Evolutionary conservation across 2,888 invertebrate genomes (phyloP), one percentile per base, ranked within the genome.

Genomic region (Corbicula japonica): DNA sequence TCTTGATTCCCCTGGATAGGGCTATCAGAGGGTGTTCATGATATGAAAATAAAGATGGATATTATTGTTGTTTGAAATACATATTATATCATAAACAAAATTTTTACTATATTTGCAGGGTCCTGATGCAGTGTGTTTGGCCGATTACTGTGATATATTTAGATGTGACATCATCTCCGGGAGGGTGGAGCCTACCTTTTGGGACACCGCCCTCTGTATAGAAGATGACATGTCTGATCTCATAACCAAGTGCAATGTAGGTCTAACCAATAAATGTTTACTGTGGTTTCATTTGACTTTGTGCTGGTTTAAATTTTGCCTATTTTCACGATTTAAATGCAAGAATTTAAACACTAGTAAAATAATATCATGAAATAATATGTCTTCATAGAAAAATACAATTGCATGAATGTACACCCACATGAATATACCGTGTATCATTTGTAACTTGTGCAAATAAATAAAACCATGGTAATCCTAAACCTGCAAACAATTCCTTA

Each of bases 111-210:
- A 61, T 73, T 91, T 90, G 34, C 92, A 98, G 98, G 97, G 96
- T 71, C 97, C 97, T 94, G 97, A 98, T 94, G 96, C 97, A 80
- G 96, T 98, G 90, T 98, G 98, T 94, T 95, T 98, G 90, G 97
- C 98, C 65, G 97, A 98, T 94, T 98, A 97, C 94, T 98, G 98
- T 95, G 98, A 98, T 94, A 97, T 98, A 89, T 97, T 98, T 96
- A 96, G 98, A 87, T 98, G 98, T 94, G 97, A 98, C 93, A 97
- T 98, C 66, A 75, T 92, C 5, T 84, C 84, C 0, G 86, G 88
- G 4, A 65, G 63, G 2, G 72, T 80, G 6, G 73, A 72, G 23
- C 85, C 90, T 6, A 88, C 88, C 34, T 91, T 89, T 82, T 91
- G 91, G 90, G 90, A 91, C 60, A 83, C 89, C n/a, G 90, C 91